Conservation (phyloP, 1,140 invertebrate genomes). For the Elymnias hypermnestra region DNA sequence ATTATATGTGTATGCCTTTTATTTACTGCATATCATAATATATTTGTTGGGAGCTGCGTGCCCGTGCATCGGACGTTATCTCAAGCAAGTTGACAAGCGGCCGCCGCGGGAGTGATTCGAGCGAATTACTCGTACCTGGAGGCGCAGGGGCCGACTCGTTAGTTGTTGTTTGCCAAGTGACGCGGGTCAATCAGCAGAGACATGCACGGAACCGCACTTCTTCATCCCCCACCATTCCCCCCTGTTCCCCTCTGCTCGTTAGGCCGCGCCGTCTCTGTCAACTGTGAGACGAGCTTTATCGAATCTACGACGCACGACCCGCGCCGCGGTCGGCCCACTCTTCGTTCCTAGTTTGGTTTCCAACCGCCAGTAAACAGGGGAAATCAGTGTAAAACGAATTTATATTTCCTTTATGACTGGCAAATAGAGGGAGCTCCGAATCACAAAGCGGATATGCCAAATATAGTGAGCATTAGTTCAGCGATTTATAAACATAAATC, state of each 20-base stretch:
- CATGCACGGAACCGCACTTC: slow-evolving; percentile 81
- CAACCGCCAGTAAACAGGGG: slow-evolving; percentile 67
- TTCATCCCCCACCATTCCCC: slow-evolving; percentile 60
- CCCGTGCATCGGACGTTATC: background rate
- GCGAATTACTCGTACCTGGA: slow-evolving; percentile 68
- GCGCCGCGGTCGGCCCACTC: slow-evolving; percentile 62
- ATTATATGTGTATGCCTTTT: too few species aligned
- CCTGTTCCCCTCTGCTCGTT: slow-evolving; percentile 52
- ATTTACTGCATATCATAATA: too few species aligned
- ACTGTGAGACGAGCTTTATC: slow-evolving; percentile 71
- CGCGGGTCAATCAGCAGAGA: slow-evolving; percentile 80
- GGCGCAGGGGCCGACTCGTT: slow-evolving; percentile 75
- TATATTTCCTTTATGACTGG: slow-evolving; percentile 44
- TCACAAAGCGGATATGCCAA: slow-evolving; percentile 1
- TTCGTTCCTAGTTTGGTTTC: slow-evolving; percentile 59
- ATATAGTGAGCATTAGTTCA: slow-evolving; percentile 1
- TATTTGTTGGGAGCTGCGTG: too few species aligned
- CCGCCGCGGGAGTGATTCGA: slow-evolving; percentile 64
- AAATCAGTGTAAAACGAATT: slow-evolving; percentile 70
- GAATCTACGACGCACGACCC: slow-evolving; percentile 74
- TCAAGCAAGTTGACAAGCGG: slow-evolving; percentile 53
- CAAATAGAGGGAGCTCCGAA: slow-evolving; percentile 11
- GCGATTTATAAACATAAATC: background rate
- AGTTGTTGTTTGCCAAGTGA: slow-evolving; percentile 75
- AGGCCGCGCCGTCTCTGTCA: slow-evolving; percentile 69